Base-by-base conservation (phyloP, 2,797 vertebrate genomes). In the Anniella stebbinsi region DNA sequence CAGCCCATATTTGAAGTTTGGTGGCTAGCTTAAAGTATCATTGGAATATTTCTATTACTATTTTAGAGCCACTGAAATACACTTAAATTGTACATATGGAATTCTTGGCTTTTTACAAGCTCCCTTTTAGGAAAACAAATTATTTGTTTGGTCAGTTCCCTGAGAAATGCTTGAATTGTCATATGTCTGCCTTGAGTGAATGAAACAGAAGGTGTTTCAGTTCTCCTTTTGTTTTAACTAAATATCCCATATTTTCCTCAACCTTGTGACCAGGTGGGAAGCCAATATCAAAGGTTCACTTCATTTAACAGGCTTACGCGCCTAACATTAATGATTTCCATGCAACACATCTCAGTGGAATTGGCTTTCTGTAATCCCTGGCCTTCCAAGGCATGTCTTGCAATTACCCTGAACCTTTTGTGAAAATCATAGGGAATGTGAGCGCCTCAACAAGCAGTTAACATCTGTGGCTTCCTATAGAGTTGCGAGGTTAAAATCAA, bases 401-500 rank as follows among this genome's bases (percentile, higher is more conserved):
- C 87, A 94, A 95, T 93, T 94, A 95, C 0, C 0, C 33, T 54
- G 87, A 91, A 91, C 67, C 91, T 96, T 95, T 94, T 93, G 89
- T 94, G 92, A 96, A 92, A 95, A 95, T 92, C 86, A 93, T 90
- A 75, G 93, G 90, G 96, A 94, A 94, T 93, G 91, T 94, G 93
- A 95, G 78, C 93, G 91, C 95, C 90, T 96, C 89, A 36, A 67
- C 93, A 91, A 97, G 92, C 92, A 95, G 93, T 95, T 96, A 97
- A 95, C 92, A 96, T 95, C 94, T 95, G 94, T 92, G 94, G 85
- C 91, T 95, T 95, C 95, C 95, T 92, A 93, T 95, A 84, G 96
- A 97, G 95, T 94, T 94, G 91, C 92, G 93, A 94, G 93, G 90
- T 95, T 96, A 95, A 96, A 97, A 96, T 95, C 95, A 97, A 95